Conservation (phyloP, 2,888 invertebrate species). For the Nephrotoma appendiculata region DNA sequence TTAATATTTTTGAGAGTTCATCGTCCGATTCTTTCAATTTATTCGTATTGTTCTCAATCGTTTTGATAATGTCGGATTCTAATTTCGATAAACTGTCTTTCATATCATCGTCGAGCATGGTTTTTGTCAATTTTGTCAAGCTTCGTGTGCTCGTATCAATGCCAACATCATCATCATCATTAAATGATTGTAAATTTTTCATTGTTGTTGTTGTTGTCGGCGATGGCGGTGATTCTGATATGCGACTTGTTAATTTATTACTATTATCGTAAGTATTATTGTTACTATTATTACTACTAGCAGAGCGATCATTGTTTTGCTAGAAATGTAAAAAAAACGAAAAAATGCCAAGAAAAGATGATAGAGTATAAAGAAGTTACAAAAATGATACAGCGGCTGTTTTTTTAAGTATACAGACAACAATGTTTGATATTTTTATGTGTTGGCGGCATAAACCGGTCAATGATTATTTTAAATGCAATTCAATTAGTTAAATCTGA, state of each 20-base stretch:
- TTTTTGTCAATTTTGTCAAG: not conserved
- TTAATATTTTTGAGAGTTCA: conserved; percentile 5
- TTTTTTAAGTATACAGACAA: not conserved
- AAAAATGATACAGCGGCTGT: not conserved
- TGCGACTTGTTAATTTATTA: not conserved
- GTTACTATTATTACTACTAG: not conserved
- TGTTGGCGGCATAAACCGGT: not conserved
- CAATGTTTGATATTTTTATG: not conserved
- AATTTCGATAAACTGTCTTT: conserved; percentile 28
- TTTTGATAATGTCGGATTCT: conserved; percentile 32
- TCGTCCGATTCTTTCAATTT: conserved; percentile 23
- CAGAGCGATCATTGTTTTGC: conserved; percentile 2
- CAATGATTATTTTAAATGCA: not conserved
- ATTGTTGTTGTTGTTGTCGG: not conserved
- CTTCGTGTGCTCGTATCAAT: not conserved
- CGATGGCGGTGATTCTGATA: not conserved
- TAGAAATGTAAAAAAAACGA: not conserved
- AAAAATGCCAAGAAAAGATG: not conserved
- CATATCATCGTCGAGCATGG: conserved; percentile 25
- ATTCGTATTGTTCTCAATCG: conserved; percentile 30
- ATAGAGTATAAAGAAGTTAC: not conserved
- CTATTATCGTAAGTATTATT: conserved; percentile 1
- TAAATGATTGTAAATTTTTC: not conserved
- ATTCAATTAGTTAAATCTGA: not conserved
- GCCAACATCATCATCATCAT: not conserved